phyloP scores from a whole-genome alignment of 2,797 vertebrate genomes.

The Cossypha niveicapilla region DNA sequence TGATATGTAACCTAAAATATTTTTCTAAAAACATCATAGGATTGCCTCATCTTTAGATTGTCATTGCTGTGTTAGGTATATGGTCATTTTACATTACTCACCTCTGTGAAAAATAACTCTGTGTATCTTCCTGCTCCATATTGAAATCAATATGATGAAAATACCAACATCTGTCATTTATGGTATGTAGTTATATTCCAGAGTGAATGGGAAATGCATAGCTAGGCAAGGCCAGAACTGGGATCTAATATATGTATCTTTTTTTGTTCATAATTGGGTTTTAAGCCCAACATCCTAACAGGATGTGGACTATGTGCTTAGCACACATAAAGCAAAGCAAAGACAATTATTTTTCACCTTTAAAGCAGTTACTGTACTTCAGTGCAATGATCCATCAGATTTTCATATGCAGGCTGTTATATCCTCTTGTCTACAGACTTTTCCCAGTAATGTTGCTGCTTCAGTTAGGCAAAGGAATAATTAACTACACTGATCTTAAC shows the following conservation, averaged over 20 bases:
- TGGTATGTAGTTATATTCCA: background rate
- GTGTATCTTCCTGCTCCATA: background rate
- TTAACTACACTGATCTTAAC: background rate
- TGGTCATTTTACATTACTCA: background rate
- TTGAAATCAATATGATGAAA: background rate
- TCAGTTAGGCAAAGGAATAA: background rate
- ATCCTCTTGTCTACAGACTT: background rate
- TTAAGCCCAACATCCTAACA: background rate
- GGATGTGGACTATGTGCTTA: background rate
- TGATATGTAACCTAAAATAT: background rate
- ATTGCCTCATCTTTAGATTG: background rate
- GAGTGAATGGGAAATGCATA: background rate
- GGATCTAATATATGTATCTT: background rate
- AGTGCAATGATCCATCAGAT: background rate
- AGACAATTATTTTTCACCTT: background rate
- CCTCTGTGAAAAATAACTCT: background rate
- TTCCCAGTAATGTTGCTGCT: background rate
- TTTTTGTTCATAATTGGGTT: background rate
- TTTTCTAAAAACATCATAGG: background rate
- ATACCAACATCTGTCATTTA: background rate
- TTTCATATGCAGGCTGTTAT: background rate
- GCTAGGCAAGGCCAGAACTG: background rate
- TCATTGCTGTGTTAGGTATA: background rate
- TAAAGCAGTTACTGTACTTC: background rate
- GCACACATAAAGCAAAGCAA: background rate